Percentiles rank a stretch among this genome's conserved stretches.
Evolutionary conservation across 2,888 invertebrate genomes (phyloP).

Genomic region (Perizoma affinitatum): DNA sequence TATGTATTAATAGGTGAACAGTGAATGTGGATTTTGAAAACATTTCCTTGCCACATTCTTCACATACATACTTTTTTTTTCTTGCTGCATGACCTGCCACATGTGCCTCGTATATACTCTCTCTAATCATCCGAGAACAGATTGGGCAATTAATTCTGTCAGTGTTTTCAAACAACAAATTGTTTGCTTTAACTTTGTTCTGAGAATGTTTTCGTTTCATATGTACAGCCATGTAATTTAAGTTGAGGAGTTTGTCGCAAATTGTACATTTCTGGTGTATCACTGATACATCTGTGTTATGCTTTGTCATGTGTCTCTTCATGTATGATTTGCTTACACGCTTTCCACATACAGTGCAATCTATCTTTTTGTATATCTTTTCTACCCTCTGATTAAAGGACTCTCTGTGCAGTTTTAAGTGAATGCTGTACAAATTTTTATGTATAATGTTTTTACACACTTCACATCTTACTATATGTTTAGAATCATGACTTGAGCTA

Average conservation of each 20-base stretch:
- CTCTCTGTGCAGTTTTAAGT: constrained; percentile 42
- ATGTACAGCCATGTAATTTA: constrained; percentile 39
- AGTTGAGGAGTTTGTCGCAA: constrained; percentile 38
- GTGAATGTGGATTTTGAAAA: constrained; percentile 45
- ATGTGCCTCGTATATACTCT: constrained; percentile 41
- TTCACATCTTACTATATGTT: constrained; percentile 37
- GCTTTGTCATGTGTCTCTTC: constrained; percentile 43
- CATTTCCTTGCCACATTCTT: constrained; percentile 53
- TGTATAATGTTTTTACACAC: constrained; percentile 40
- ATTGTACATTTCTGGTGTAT: constrained; percentile 36
- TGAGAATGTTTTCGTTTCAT: constrained; percentile 37
- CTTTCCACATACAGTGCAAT: constrained; percentile 48
- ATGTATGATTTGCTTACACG: constrained; percentile 41
- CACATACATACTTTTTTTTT: constrained; percentile 47
- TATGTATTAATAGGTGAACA: constrained; percentile 50
- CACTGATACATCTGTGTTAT: constrained; percentile 37
- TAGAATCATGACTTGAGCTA: constrained; percentile 7
- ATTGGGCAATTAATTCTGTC: constrained; percentile 35
- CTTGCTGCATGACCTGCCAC: constrained; percentile 40
- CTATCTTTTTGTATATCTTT: constrained; percentile 38
- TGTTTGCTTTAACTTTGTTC: background rate
- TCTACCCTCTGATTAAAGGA: constrained; percentile 34
- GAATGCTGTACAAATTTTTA: constrained; percentile 34
- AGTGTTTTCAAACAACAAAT: too few species aligned
- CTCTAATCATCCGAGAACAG: constrained; percentile 39